phyloP scores from a whole-genome alignment of 2,113 vertebrate species.

The Chunga burmeisteri region DNA sequence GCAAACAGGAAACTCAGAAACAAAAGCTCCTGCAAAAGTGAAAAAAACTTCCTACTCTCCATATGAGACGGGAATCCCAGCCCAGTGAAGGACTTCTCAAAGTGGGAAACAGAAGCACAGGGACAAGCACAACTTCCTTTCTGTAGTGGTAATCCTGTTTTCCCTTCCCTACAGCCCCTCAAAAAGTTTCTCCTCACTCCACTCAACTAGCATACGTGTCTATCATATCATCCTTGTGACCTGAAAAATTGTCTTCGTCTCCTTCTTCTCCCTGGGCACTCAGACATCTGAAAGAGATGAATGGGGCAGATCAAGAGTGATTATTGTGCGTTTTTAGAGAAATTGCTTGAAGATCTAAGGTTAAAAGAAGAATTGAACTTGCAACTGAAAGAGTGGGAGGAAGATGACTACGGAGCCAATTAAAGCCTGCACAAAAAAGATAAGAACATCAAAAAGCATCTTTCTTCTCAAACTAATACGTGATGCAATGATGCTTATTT shows the following conservation, averaged over 20 bases:
- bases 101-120: not conserved
- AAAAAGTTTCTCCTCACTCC: not conserved
- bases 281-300: not conserved
- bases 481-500: not conserved
- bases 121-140: not conserved
- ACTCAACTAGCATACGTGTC: not conserved
- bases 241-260: not conserved
- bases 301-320: not conserved
- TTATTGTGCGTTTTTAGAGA: not conserved
- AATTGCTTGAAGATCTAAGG: not conserved
- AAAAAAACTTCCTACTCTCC: not conserved
- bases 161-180: not conserved
- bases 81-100: not conserved
- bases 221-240: not conserved
- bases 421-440: not conserved
- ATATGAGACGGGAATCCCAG: not conserved
- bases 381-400: not conserved
- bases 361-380: not conserved
- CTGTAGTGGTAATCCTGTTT: not conserved
- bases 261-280: not conserved
- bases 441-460: conserved; percentile 2
- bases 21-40: not conserved
- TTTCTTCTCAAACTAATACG: not conserved
- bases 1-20: not conserved
- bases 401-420: not conserved